A percentile compares a stretch with the other conserved stretches of the same genome.
Conservation (phyloP, 2,797 vertebrate species). For the Labeo calbasu region DNA sequence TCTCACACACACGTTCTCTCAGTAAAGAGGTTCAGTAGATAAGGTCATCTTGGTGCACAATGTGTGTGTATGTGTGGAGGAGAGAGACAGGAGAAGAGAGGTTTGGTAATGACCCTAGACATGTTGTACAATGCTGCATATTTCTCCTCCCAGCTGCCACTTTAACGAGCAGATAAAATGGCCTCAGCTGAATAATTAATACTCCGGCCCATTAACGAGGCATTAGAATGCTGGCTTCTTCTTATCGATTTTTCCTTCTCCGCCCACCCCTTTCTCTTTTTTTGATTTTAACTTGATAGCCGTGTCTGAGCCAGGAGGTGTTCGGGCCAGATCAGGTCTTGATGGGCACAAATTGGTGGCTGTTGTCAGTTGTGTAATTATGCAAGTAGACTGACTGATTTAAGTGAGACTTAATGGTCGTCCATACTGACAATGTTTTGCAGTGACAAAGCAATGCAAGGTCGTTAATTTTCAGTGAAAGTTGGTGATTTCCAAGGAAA, state of each 20-base stretch:
- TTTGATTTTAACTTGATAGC: constrained; percentile 72
- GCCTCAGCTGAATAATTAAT: constrained; percentile 85
- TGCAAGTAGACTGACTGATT: constrained; percentile 70
- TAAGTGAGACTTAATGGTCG: neutral
- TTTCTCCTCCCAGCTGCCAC: constrained; percentile 79
- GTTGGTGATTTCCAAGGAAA: neutral
- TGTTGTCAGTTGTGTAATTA: constrained; percentile 82
- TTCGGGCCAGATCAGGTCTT: constrained; percentile 6
- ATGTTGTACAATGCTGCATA: constrained; percentile 74
- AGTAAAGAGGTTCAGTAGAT: constrained; percentile 49
- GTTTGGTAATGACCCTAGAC: constrained; percentile 70
- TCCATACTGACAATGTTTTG: neutral
- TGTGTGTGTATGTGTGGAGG: constrained; percentile 13
- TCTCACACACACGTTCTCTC: constrained; percentile 31
- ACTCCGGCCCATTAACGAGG: constrained; percentile 83
- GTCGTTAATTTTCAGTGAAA: neutral
- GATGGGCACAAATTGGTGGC: neutral
- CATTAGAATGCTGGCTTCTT: constrained; percentile 84
- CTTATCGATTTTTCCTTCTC: constrained; percentile 74
- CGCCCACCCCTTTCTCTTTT: constrained; percentile 50
- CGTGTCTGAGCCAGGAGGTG: neutral
- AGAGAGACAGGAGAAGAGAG: constrained; percentile 50
- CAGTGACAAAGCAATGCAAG: neutral
- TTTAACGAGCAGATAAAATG: constrained; percentile 85
- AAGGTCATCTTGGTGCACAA: constrained; percentile 37